Percentiles rank a stretch among this genome's conserved stretches.
Conservation (phyloP, 2,113 vertebrate species). For the Cranoglanis bouderius region DNA sequence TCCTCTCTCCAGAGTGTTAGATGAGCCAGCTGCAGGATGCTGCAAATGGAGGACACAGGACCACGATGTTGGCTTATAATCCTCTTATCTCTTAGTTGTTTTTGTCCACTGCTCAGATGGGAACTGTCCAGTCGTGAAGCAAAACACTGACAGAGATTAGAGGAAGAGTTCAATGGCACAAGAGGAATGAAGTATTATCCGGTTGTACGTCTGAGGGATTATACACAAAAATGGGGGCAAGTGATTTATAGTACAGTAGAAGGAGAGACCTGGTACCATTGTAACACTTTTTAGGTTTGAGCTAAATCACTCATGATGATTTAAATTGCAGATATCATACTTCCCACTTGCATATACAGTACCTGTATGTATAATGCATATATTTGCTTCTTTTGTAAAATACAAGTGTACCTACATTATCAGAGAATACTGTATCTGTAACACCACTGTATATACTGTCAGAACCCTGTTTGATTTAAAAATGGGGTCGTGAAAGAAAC, state of each 20-base stretch:
- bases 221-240: not conserved
- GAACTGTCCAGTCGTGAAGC: not conserved
- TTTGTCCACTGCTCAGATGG: conserved; percentile 9
- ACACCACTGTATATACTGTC: not conserved
- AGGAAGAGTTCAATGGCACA: conserved; percentile 35
- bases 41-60: conserved; percentile 23
- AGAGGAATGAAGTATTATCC: conserved; percentile 23
- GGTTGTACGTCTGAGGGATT: not conserved
- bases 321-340: not conserved
- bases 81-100: conserved; percentile 18
- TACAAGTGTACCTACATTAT: not conserved
- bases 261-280: not conserved
- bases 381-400: not conserved
- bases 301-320: not conserved
- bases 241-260: conserved; percentile 1
- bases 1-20: conserved; percentile 57
- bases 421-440: not conserved
- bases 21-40: conserved; percentile 57
- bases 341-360: not conserved
- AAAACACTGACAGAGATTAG: conserved; percentile 21
- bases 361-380: not conserved
- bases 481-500: not conserved
- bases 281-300: not conserved
- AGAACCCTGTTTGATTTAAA: not conserved
- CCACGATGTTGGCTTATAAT: conserved; percentile 31